phyloP scores from a whole-genome alignment of 2,888 invertebrate species.

The Polyommatus icarus region DNA sequence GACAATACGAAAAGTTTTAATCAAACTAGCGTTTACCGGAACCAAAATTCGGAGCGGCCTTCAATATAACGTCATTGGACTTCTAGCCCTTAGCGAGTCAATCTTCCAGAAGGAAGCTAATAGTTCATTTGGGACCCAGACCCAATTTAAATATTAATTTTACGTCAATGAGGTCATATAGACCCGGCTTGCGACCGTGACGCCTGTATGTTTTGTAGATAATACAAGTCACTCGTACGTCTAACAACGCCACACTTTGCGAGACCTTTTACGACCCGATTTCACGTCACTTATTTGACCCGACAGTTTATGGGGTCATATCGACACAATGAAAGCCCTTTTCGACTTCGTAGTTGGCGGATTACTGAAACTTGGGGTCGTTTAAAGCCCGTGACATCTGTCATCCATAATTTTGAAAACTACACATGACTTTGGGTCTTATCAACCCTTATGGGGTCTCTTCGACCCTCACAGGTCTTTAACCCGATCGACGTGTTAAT shows the following conservation, averaged over 20 bases:
- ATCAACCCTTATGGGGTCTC: neutral
- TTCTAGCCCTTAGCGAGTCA: neutral
- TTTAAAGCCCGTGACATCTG: too few species aligned
- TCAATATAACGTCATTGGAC: neutral
- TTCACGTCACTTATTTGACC: neutral
- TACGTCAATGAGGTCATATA: neutral
- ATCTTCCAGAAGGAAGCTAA: neutral
- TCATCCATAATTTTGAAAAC: too few species aligned
- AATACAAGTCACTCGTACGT: too few species aligned
- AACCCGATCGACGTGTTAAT: neutral
- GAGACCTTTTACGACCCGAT: neutral
- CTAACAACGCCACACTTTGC: too few species aligned
- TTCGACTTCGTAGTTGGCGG: too few species aligned
- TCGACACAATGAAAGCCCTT: too few species aligned
- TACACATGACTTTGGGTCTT: neutral
- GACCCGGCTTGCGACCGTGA: neutral
- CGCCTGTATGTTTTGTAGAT: neutral
- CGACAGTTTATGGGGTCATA: neutral
- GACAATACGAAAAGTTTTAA: neutral
- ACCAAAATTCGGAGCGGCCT: slow-evolving; percentile 2
- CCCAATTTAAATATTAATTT: neutral
- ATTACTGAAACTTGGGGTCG: too few species aligned
- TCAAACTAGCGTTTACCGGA: neutral
- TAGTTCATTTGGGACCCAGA: neutral
- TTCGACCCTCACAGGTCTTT: neutral